Evolutionary conservation across 1,140 invertebrate genomes (phyloP).

Genomic region (Thereuonema tuberculata): DNA sequence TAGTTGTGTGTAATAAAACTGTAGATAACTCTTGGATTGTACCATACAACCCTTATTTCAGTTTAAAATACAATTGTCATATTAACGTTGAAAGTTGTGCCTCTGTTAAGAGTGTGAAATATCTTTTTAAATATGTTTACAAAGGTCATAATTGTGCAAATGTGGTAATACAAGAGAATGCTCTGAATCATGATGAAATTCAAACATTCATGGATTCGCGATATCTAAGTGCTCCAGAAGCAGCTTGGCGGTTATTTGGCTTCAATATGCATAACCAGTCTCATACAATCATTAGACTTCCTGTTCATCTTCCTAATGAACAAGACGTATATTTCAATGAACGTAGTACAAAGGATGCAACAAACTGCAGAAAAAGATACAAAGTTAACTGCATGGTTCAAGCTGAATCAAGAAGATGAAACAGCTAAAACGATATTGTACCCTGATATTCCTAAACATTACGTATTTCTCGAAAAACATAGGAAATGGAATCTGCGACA

Average conservation of each 20-base stretch:
- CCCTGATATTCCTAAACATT: neutral
- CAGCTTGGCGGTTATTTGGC: neutral
- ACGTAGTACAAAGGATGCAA: neutral
- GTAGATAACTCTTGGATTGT: constrained; percentile 2
- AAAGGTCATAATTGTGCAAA: constrained; percentile 5
- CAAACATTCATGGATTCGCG: neutral
- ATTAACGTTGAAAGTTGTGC: constrained; percentile 2
- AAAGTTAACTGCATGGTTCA: neutral
- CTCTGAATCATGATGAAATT: neutral
- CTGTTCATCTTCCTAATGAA: neutral
- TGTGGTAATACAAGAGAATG: neutral
- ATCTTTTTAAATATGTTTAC: neutral
- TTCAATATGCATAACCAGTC: constrained; percentile 2
- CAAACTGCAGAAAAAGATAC: too few relatives aligned
- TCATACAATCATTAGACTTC: neutral
- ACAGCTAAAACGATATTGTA: neutral
- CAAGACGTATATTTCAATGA: neutral
- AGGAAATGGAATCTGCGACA: neutral
- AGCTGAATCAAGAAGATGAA: neutral
- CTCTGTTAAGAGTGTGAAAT: neutral
- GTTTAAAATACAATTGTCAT: neutral
- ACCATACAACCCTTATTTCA: neutral
- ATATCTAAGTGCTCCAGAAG: constrained; percentile 3
- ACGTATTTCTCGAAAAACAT: neutral
- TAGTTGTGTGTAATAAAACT: neutral